Conservation (phyloP, 2,113 vertebrate genomes). For the Gobio gobio region DNA sequence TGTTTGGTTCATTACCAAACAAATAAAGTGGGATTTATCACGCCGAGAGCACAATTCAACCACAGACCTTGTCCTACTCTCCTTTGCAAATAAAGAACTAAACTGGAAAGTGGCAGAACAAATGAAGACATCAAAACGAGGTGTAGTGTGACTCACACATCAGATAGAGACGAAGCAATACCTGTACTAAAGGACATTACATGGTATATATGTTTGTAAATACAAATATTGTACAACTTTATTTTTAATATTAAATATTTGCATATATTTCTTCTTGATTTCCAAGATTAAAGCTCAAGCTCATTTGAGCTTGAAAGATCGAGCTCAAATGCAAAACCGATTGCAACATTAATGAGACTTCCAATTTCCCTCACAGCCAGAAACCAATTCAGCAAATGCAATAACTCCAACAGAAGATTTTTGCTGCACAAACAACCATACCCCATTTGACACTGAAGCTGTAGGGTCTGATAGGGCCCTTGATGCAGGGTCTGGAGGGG, state of each 20-base stretch:
- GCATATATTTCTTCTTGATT: not conserved
- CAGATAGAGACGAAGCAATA: not conserved
- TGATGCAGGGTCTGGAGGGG: slow-evolving; percentile 84
- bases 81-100: not conserved
- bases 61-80: not conserved
- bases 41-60: not conserved
- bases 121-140: not conserved
- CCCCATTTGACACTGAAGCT: slow-evolving; percentile 93
- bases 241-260: not conserved
- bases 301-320: not conserved
- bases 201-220: not conserved
- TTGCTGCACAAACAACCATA: slow-evolving; percentile 65
- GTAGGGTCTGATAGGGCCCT: slow-evolving; percentile 81
- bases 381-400: slow-evolving; percentile 16
- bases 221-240: not conserved
- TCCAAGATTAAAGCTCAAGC: not conserved
- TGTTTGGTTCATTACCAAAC: slow-evolving; percentile 20
- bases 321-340: not conserved
- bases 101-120: not conserved
- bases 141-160: not conserved
- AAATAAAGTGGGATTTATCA: not conserved
- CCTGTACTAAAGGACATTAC: not conserved
- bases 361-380: slow-evolving; percentile 29
- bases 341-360: slow-evolving; percentile 10
- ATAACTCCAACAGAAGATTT: not conserved